A percentile compares a stretch with the other conserved stretches of the same genome.
phyloP scores from a whole-genome alignment of 2,797 vertebrate species.

The Lophius americanus region DNA sequence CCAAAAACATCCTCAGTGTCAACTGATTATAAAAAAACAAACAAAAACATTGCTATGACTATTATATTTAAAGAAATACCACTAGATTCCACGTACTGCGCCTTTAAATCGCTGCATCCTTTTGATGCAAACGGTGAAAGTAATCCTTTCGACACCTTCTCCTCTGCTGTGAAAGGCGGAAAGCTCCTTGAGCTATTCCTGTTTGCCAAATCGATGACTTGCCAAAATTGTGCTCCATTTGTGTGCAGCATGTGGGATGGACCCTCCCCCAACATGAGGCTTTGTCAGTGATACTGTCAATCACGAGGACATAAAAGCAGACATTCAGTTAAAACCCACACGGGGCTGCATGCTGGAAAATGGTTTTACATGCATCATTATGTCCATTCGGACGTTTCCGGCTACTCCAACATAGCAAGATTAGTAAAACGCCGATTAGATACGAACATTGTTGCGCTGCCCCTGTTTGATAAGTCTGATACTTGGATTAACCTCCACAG shows the following conservation, averaged over 20 bases:
- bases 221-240: constrained; percentile 43
- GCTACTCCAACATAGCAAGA: constrained; percentile 18
- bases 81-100: too few species aligned
- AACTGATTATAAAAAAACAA: too few species aligned
- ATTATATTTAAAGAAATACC: too few species aligned
- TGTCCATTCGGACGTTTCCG: constrained; percentile 27
- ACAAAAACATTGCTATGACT: too few species aligned
- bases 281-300: constrained; percentile 43
- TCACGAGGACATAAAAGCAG: constrained; percentile 26
- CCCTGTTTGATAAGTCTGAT: constrained; percentile 8
- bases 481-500: constrained; percentile 5
- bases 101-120: too few species aligned
- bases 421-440: constrained; percentile 13
- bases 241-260: constrained; percentile 38
- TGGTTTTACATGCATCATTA: constrained; percentile 16
- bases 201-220: constrained; percentile 47
- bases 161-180: constrained; percentile 8
- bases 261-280: constrained; percentile 31
- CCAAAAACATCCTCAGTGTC: too few species aligned
- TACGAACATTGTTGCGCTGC: constrained; percentile 1
- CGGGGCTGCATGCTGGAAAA: constrained; percentile 8
- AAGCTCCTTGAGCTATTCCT: constrained; percentile 36
- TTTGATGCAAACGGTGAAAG: too few species aligned
- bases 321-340: constrained; percentile 16
- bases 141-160: neutral